Percentiles rank a stretch among this genome's conserved stretches.
Conservation (phyloP, 2,888 invertebrate genomes). For the Alviniconcha strummeri region DNA sequence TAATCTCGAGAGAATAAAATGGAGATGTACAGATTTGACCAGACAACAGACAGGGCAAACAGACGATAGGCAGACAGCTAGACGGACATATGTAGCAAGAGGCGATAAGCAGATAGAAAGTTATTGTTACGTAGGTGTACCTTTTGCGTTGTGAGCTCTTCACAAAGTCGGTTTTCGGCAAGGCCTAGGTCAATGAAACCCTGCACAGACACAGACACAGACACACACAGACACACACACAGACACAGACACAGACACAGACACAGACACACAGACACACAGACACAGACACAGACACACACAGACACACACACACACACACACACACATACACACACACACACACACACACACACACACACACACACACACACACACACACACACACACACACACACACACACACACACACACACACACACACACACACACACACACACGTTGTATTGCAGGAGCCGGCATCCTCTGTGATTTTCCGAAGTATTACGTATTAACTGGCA, state of each 20-base stretch:
- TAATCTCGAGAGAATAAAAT: no score
- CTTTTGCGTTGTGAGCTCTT: conserved; percentile 40
- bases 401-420: no score
- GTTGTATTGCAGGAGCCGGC: no score
- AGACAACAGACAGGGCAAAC: no score
- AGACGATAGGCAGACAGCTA: not conserved
- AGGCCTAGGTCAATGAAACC: conserved; percentile 41
- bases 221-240: conserved; percentile 3
- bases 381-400: no score
- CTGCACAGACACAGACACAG: conserved; percentile 5
- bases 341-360: no score
- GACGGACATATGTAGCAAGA: not conserved
- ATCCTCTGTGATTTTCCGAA: no score
- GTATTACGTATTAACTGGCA: no score
- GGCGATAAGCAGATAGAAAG: no score
- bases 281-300: conserved; percentile 3
- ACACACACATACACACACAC: not conserved
- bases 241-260: not conserved
- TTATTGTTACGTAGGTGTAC: conserved; percentile 6
- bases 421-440: no score
- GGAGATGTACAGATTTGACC: no score
- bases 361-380: no score
- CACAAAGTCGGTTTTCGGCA: conserved; percentile 42
- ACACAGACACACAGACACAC: not conserved
- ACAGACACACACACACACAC: not conserved